Conservation (phyloP, 92 coral and sea anemone genomes). For the Epizoanthus rinbou region DNA sequence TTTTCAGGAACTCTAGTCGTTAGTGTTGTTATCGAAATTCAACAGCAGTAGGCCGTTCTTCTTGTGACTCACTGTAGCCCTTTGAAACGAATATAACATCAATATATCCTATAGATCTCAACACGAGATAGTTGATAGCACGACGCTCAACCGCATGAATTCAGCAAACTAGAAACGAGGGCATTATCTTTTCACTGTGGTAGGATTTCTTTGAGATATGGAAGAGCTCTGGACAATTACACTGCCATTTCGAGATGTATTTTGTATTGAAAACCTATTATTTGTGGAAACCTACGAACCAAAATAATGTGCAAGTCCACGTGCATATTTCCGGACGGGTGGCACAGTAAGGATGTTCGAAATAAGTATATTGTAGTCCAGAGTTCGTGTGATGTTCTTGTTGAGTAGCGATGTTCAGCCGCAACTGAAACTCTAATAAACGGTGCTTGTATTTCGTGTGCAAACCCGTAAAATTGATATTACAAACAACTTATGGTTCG, state of each 20-base stretch:
- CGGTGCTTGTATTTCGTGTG: neutral
- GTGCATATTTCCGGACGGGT: neutral
- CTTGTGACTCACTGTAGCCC: no score
- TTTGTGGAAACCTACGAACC: neutral
- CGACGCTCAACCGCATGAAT: no score
- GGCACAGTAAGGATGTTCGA: no score
- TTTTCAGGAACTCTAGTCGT: neutral
- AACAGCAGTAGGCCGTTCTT: neutral
- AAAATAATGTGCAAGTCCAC: neutral
- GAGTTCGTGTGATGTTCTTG: neutral
- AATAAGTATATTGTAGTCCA: no score
- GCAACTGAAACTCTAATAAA: neutral
- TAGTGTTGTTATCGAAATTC: neutral
- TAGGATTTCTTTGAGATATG: neutral
- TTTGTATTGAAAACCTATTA: neutral
- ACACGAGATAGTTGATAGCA: no score
- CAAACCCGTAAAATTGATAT: neutral
- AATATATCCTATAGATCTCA: neutral
- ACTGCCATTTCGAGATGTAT: neutral
- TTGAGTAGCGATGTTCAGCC: neutral
- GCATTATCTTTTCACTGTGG: neutral
- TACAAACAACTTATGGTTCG: slow-evolving; percentile 19
- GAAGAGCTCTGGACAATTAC: neutral
- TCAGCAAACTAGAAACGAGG: neutral
- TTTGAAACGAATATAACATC: neutral